These are phyloP conservation scores for Odontocerum albicorne DNA, from an alignment of 2,888 invertebrate species.

Conservation along the genomic window DNA sequence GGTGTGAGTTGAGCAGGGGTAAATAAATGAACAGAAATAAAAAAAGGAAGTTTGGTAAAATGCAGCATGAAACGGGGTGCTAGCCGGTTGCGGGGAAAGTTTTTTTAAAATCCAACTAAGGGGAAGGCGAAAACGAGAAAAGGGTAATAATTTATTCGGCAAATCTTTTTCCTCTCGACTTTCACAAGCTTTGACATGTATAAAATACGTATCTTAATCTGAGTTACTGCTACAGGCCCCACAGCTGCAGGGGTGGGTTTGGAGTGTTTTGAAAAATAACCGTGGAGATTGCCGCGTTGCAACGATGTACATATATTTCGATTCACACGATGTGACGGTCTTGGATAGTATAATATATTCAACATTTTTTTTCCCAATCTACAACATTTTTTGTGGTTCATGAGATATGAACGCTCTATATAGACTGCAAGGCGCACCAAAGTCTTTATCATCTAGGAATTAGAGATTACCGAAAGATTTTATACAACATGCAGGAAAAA, in stretches of 20 bases:
- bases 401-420: too few relatives aligned
- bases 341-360: too few relatives aligned
- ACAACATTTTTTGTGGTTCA: too few relatives aligned
- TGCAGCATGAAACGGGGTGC: slow-evolving; percentile 18
- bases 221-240: slow-evolving; percentile 37
- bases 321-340: background rate
- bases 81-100: slow-evolving; percentile 25
- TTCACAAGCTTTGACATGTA: slow-evolving; percentile 46
- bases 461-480: too few relatives aligned
- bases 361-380: too few relatives aligned
- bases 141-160: slow-evolving; percentile 41
- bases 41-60: slow-evolving; percentile 16
- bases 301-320: slow-evolving; percentile 45
- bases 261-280: slow-evolving; percentile 35
- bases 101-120: slow-evolving; percentile 27
- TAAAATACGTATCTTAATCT: slow-evolving; percentile 47
- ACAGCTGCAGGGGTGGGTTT: slow-evolving; percentile 12
- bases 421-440: too few relatives aligned
- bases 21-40: too few relatives aligned
- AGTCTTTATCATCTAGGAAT: too few relatives aligned
- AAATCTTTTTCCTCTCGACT: slow-evolving; percentile 44
- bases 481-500: too few relatives aligned
- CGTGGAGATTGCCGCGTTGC: slow-evolving; percentile 33
- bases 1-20: too few relatives aligned
- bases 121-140: slow-evolving; percentile 32